Percentiles rank a stretch among this genome's conserved stretches.
phyloP scores from a whole-genome alignment of 92 coral and sea anemone species.

The Siderastrea radians region DNA sequence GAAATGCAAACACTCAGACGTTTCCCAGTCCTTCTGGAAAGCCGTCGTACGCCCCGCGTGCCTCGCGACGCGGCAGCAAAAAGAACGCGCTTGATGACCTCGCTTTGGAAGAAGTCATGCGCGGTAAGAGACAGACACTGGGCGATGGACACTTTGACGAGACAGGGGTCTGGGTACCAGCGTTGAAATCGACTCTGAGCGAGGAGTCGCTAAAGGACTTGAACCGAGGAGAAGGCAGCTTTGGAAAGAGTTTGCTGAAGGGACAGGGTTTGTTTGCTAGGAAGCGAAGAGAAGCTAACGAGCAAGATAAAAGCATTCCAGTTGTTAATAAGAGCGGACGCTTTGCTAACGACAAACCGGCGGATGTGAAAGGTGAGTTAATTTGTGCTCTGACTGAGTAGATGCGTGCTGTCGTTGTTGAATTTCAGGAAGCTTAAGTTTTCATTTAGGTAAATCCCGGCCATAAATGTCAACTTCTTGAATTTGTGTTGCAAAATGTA shows the following conservation, averaged over 20 bases:
- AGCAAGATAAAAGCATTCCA: conserved; percentile 44
- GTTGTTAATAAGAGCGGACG: conserved; percentile 44
- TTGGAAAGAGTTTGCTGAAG: conserved; percentile 81
- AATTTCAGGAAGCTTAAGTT: no score
- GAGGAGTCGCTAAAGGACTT: conserved; percentile 80
- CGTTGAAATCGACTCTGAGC: conserved; percentile 80
- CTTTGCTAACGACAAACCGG: conserved; percentile 57
- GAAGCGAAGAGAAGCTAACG: conserved; percentile 83
- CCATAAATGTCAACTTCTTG: neutral
- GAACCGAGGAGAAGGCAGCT: conserved; percentile 77
- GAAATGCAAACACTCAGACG: conserved; percentile 21
- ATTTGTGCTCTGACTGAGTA: neutral
- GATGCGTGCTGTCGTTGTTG: neutral
- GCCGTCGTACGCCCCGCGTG: conserved; percentile 50
- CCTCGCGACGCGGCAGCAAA: conserved; percentile 75
- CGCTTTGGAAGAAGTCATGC: conserved; percentile 90
- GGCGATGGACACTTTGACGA: conserved; percentile 94
- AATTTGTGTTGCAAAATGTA: no score
- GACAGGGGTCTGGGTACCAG: conserved; percentile 90
- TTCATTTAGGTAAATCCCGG: neutral
- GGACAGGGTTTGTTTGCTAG: conserved; percentile 90
- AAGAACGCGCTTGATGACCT: conserved; percentile 83
- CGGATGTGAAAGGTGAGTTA: conserved; percentile 73
- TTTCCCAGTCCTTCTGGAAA: conserved; percentile 35
- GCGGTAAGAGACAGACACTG: conserved; percentile 93